These are phyloP conservation scores for Drepana falcataria DNA, from an alignment of 2,888 invertebrate genomes.

Conservation along the genomic window DNA sequence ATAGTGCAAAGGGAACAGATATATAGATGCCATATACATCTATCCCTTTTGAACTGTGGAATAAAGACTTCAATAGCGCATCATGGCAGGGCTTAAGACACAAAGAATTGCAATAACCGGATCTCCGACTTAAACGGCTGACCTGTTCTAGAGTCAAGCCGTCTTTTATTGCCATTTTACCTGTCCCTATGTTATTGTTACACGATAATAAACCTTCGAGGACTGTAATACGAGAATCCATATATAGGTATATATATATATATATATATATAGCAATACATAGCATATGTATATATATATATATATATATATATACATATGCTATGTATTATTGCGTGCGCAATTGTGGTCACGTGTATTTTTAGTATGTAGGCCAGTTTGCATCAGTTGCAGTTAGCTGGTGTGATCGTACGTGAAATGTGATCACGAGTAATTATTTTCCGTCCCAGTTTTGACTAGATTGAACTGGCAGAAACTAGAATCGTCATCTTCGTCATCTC, in stretches of 20 bases:
- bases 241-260: neutral
- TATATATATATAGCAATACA: no score
- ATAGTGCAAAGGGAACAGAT: no score
- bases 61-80: no score
- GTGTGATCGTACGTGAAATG: slow-evolving; percentile 41
- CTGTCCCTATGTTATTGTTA: slow-evolving; percentile 1
- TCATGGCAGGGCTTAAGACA: no score
- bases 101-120: no score
- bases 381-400: slow-evolving; percentile 35
- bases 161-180: slow-evolving; percentile 19
- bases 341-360: slow-evolving; percentile 25
- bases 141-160: slow-evolving; percentile 10
- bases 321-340: slow-evolving; percentile 9
- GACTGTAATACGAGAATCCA: slow-evolving; percentile 5
- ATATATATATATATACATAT: neutral
- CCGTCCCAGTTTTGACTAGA: slow-evolving; percentile 30
- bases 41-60: no score
- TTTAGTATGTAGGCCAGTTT: slow-evolving; percentile 44
- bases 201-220: slow-evolving; percentile 15
- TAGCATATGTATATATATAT: no score
- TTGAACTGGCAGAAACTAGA: slow-evolving; percentile 10
- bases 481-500: neutral
- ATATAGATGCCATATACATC: no score
- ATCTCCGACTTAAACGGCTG: slow-evolving; percentile 6
- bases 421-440: slow-evolving; percentile 41